Percentiles rank a stretch among this genome's conserved stretches.
These are phyloP conservation scores for Callipepla californica DNA, from an alignment of 2,113 vertebrate species.

Conservation along the genomic window DNA sequence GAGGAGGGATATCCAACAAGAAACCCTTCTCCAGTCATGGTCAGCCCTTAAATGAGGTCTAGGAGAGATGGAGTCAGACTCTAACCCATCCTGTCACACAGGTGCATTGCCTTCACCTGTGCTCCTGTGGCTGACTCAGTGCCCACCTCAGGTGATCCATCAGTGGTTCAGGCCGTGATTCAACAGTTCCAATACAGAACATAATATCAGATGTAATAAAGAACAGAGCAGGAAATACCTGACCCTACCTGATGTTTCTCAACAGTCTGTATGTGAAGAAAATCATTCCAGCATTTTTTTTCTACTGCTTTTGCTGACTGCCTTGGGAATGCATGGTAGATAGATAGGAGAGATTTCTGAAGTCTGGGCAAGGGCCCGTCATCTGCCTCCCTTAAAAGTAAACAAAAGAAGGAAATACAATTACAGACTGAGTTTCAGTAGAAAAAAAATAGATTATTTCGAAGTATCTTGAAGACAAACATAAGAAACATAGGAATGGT, in stretches of 20 bases:
- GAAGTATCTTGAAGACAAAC: background rate
- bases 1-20: no score
- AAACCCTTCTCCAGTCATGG: no score
- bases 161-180: no score
- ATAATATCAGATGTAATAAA: background rate
- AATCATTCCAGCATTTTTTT: background rate
- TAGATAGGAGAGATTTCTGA: background rate
- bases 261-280: background rate
- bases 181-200: no score
- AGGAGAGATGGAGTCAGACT: no score
- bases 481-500: background rate
- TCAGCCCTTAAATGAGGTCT: no score
- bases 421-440: background rate
- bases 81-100: no score
- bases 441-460: accelerated
- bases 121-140: no score
- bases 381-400: background rate
- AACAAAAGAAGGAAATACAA: background rate
- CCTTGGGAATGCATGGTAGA: background rate
- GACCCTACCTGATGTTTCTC: background rate
- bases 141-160: no score
- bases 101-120: no score
- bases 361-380: background rate
- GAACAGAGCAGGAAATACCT: background rate
- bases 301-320: background rate